These are phyloP conservation scores for Morelia viridis DNA, from an alignment of 2,797 vertebrate species.

Conservation along the genomic window DNA sequence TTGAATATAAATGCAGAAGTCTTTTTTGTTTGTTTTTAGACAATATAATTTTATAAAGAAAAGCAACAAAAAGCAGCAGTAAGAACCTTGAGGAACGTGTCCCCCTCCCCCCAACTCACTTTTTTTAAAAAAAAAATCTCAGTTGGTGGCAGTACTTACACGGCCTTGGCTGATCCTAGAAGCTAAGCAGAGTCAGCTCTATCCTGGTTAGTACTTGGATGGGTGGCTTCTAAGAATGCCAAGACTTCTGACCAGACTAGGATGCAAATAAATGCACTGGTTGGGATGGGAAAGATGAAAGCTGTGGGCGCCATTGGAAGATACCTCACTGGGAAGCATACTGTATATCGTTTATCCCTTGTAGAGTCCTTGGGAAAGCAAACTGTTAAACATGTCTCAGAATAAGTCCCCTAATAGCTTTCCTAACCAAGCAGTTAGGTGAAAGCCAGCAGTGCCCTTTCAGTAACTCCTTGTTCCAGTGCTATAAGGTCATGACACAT, in stretches of 20 bases:
- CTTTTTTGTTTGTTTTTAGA: not conserved
- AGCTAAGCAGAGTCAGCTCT: not conserved
- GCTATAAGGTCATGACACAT: constrained; percentile 74
- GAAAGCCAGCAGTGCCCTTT: constrained; percentile 69
- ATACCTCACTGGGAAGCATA: not conserved
- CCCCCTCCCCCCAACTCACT: not conserved
- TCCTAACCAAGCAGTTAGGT: constrained; percentile 66
- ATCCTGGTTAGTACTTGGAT: not conserved
- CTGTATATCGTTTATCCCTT: not conserved
- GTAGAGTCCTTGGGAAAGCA: not conserved
- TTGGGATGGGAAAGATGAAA: not conserved
- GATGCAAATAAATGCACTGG: not conserved
- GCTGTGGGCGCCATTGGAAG: not conserved
- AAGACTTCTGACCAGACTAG: not conserved
- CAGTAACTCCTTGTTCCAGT: constrained; percentile 70
- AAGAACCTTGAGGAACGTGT: not conserved
- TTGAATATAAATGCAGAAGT: not conserved
- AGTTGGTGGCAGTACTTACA: not conserved
- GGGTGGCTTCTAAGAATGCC: not conserved
- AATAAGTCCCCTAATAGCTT: constrained; percentile 40
- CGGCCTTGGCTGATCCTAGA: not conserved
- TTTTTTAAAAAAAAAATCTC: too few species aligned
- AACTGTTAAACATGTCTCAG: constrained; percentile 8
- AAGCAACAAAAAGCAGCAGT: not conserved
- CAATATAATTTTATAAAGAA: not conserved